Conservation (phyloP, 2,113 vertebrate genomes). For the Buteo buteo region DNA sequence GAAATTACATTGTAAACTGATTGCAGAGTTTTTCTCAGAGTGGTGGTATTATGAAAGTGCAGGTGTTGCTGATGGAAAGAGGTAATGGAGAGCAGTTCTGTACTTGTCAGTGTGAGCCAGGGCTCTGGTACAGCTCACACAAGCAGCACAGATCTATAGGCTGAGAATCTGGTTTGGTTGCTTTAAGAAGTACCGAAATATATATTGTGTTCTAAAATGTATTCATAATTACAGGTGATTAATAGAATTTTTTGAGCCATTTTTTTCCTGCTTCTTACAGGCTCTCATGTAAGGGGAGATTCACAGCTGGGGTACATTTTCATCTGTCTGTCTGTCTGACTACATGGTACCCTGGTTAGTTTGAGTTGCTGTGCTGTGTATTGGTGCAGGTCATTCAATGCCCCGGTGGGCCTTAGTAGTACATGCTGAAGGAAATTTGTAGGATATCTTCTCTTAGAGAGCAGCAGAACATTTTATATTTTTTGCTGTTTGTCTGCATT, state of each 20-base stretch:
- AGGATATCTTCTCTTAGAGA: background rate
- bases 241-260: background rate
- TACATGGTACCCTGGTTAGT: background rate
- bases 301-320: background rate
- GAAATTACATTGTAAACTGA: background rate
- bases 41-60: background rate
- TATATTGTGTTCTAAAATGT: background rate
- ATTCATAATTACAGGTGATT: background rate
- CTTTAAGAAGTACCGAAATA: background rate
- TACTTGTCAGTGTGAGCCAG: background rate
- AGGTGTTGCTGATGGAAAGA: background rate
- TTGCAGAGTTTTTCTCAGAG: background rate
- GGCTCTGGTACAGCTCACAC: background rate
- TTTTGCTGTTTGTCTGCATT: background rate
- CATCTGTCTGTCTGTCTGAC: background rate
- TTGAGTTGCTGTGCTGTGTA: background rate
- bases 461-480: background rate
- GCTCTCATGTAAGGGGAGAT: background rate
- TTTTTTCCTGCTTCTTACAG: background rate
- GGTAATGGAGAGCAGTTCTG: background rate
- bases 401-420: background rate
- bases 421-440: background rate
- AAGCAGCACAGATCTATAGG: fast-evolving
- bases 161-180: background rate
- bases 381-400: background rate